These are phyloP conservation scores for Ammodytes marinus DNA, from an alignment of 2,113 vertebrate genomes.

Conservation along the genomic window DNA sequence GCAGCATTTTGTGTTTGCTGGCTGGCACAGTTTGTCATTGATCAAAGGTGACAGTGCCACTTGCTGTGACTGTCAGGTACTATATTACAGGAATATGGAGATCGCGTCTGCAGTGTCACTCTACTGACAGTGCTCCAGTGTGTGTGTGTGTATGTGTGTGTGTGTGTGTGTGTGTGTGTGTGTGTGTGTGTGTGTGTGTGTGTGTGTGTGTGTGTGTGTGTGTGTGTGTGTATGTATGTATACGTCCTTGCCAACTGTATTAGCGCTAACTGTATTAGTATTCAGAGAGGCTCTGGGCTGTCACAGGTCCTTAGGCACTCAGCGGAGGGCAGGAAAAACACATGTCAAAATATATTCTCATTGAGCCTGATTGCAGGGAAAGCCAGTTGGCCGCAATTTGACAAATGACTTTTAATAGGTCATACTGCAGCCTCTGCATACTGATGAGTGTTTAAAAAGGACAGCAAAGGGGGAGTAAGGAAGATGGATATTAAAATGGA, in stretches of 20 bases:
- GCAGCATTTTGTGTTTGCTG: constrained; percentile 15
- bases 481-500: constrained; percentile 52
- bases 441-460: constrained; percentile 65
- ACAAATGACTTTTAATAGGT: constrained; percentile 87
- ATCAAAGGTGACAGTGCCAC: constrained; percentile 73
- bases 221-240: constrained; percentile 44
- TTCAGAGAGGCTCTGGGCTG: constrained; percentile 77
- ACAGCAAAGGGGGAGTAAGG: constrained; percentile 25
- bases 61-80: constrained; percentile 79
- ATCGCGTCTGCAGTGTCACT: constrained; percentile 68
- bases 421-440: constrained; percentile 74
- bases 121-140: constrained; percentile 62
- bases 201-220: constrained; percentile 34
- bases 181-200: too few species aligned
- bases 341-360: constrained; percentile 85
- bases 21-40: constrained; percentile 58
- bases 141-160: too few species aligned
- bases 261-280: constrained; percentile 80
- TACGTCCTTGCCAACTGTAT: constrained; percentile 61
- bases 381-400: constrained; percentile 82
- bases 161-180: too few species aligned
- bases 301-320: constrained; percentile 82
- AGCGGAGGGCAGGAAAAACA: constrained; percentile 82
- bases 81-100: constrained; percentile 77
- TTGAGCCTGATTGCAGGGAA: constrained; percentile 78